phyloP scores from a whole-genome alignment of 1,140 invertebrate genomes.

The Drosophila bocki region DNA sequence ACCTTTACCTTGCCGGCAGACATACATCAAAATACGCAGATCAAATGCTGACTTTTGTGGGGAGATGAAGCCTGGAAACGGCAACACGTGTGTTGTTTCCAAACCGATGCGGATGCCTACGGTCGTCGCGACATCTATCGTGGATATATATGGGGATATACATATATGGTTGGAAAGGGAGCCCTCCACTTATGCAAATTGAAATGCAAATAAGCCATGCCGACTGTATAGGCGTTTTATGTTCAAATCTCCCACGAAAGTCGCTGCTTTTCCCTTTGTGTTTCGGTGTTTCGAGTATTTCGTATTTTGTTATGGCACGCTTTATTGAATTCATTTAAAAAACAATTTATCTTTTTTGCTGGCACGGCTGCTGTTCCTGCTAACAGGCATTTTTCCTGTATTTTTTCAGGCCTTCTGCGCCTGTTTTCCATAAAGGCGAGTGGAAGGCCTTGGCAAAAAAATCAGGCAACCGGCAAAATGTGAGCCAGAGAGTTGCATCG shows the following conservation, averaged over 20 bases:
- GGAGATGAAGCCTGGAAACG: conserved; percentile 26
- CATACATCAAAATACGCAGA: conserved; percentile 63
- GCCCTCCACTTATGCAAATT: conserved; percentile 70
- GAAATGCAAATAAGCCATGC: conserved; percentile 66
- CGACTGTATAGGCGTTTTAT: conserved; percentile 52
- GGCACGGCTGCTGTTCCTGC: conserved; percentile 15
- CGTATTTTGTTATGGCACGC: conserved; percentile 49
- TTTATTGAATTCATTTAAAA: conserved; percentile 75
- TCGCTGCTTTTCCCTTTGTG: conserved; percentile 36
- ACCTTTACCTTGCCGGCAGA: conserved; percentile 61
- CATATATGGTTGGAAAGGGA: conserved; percentile 1
- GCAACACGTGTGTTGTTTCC: conserved; percentile 60
- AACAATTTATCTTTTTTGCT: conserved; percentile 66
- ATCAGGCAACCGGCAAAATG: conserved; percentile 20
- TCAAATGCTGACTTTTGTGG: conserved; percentile 52
- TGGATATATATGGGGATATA: conserved; percentile 35
- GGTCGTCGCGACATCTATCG: conserved; percentile 47
- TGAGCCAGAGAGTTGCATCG: conserved; percentile 37
- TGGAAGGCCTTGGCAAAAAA: conserved; percentile 12
- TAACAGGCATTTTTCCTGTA: conserved; percentile 27
- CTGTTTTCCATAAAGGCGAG: conserved; percentile 6
- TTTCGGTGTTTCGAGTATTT: conserved; percentile 37
- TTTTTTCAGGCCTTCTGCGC: conserved; percentile 3
- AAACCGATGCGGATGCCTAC: conserved; percentile 29
- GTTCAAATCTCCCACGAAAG: conserved; percentile 45